phyloP scores from a whole-genome alignment of 2,888 invertebrate species.

The Ariolimax columbianus region DNA sequence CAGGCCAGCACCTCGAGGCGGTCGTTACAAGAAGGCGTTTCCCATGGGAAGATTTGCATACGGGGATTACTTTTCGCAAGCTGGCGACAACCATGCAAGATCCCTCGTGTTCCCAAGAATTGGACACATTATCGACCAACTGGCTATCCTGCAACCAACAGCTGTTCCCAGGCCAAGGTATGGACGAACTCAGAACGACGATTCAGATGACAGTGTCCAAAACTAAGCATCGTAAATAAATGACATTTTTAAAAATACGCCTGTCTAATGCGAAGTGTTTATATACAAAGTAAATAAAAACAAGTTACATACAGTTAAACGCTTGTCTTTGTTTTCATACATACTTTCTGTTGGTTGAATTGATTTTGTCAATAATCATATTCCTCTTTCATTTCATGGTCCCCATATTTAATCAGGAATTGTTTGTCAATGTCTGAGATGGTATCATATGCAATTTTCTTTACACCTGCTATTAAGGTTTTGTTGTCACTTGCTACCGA shows the following conservation, averaged over 20 bases:
- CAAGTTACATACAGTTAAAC: too few relatives aligned
- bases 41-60: background rate
- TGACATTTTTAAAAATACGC: background rate
- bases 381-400: too few relatives aligned
- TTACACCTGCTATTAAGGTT: too few relatives aligned
- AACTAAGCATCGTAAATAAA: background rate
- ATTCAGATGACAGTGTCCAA: background rate
- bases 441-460: too few relatives aligned
- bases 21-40: conserved; percentile 38
- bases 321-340: too few relatives aligned
- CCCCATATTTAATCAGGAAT: too few relatives aligned
- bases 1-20: conserved; percentile 39
- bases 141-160: background rate
- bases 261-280: background rate
- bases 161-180: conserved; percentile 10
- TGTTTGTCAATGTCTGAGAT: too few relatives aligned
- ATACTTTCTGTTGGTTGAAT: too few relatives aligned
- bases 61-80: conserved; percentile 1
- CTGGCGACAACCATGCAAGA: background rate
- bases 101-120: background rate
- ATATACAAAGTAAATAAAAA: background rate
- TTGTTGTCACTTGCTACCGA: too few relatives aligned
- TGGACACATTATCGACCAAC: background rate
- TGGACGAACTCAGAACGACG: background rate
- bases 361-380: too few relatives aligned